Base-by-base conservation (phyloP, 2,888 invertebrate genomes). In the Phyto melanocephala region DNA sequence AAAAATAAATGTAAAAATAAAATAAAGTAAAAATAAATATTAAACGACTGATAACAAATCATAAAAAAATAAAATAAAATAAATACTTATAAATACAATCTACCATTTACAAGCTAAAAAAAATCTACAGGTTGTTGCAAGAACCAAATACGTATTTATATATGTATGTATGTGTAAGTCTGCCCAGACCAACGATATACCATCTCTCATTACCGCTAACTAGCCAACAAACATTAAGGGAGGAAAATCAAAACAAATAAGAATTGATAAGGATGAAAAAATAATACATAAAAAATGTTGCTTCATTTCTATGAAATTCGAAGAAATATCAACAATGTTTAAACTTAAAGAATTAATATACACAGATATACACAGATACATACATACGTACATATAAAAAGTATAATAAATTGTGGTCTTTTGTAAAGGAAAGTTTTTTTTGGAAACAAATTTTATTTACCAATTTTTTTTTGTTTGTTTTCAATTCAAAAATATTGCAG, bases 1-100 rank as follows among this genome's bases (percentile, higher is more conserved):
- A 65, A 82, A 82, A 79, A 82, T 75, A 82, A 75, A 82, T 79
- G 82, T 75, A 82, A 33, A 37, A 6, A 60, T 28, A 75, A 58
- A 67, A 37, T 45, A 20, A 52, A 37, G 54, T 47, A 33, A 63
- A 74, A n/a, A n/a, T n/a, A n/a, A 78, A 82, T 65, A 82, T 54
- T 58, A 78, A 54, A 54, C 17, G 40, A 76, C 65, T 67, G 63
- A 63, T 77, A 63, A 47, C 17, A 47, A 54, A 63, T 2, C 37
- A 11, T 37, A 33, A 56, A 35, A 33, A 37, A 6, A 60, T 28
- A 75, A 58, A 67, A 37, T 45, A 20, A 52, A 37, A 62, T 47
- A 33, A 63, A 74, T 24, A 63, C 24, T 11, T 24, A 40, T 20
- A 17, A 45, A 28, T 42, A 63, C 50, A 67, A 52, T 47, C 70